Evolutionary conservation across 2,113 vertebrate genomes (phyloP).

Genomic region (Colinus virginianus): DNA sequence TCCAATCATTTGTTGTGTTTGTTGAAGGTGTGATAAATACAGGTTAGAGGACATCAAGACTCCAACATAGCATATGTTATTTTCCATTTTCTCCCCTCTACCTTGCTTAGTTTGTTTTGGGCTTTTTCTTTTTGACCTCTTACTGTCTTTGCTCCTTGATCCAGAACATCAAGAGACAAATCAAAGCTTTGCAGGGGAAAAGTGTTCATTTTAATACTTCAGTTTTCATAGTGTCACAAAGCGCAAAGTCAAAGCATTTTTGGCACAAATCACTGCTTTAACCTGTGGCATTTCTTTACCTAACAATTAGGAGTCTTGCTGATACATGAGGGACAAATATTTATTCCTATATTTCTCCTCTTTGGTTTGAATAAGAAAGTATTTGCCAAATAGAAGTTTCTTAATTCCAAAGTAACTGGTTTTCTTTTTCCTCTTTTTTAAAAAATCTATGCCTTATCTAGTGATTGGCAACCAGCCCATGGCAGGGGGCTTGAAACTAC

Average conservation of each 20-base stretch:
- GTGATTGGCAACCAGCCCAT: too few species aligned
- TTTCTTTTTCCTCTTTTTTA: background rate
- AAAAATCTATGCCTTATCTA: too few species aligned
- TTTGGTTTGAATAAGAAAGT: background rate
- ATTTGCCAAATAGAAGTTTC: background rate
- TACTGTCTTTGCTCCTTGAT: background rate
- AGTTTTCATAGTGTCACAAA: background rate
- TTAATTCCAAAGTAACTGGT: background rate
- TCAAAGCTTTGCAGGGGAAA: background rate
- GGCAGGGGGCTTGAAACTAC: too few species aligned
- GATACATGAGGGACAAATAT: background rate
- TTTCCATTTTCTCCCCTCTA: background rate
- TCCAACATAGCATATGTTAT: background rate
- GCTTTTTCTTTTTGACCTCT: background rate
- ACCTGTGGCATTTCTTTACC: background rate
- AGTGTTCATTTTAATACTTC: background rate
- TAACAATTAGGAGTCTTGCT: background rate
- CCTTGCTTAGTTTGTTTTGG: background rate
- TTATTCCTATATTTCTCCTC: background rate
- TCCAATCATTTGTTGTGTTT: background rate
- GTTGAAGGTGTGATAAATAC: background rate
- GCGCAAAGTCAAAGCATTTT: background rate
- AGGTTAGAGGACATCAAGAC: background rate
- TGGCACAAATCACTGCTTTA: slow-evolving; percentile 19
- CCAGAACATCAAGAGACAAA: background rate